Conservation (phyloP, 1,140 invertebrate species). For the Scylla paramamosain region DNA sequence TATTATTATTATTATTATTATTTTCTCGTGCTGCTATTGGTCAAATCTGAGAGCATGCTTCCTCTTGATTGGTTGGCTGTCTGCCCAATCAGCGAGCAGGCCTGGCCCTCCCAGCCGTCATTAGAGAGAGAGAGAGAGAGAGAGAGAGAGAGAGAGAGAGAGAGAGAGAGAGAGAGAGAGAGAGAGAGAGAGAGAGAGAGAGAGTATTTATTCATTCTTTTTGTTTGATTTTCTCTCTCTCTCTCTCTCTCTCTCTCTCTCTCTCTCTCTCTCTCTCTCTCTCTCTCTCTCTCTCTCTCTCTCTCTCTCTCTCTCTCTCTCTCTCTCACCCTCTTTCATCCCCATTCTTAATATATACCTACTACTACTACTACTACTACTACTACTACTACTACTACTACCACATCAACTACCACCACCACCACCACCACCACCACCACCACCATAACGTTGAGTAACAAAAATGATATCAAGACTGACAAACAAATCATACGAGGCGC, state of each 20-base stretch:
- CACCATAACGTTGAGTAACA: no score
- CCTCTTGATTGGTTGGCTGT: not conserved
- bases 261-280: not conserved
- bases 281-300: not conserved
- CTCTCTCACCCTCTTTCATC: no score
- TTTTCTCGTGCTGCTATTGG: not conserved
- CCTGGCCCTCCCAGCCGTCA: not conserved
- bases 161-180: not conserved
- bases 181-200: not conserved
- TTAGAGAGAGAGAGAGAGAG: not conserved
- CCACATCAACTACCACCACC: no score
- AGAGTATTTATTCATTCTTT: no score
- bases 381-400: no score
- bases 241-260: not conserved
- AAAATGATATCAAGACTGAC: no score
- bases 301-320: not conserved
- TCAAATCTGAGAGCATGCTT: not conserved
- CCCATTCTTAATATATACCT: no score
- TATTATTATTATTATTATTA: no score
- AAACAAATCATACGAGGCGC: no score
- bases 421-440: no score
- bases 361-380: no score
- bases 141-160: constrained; percentile 35
- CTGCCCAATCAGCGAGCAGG: not conserved
- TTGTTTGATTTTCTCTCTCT: no score